Evolutionary conservation across 2,113 vertebrate genomes (phyloP), one percentile per base, ranked within the genome.

Genomic region (Pachypanchax playfairii): DNA sequence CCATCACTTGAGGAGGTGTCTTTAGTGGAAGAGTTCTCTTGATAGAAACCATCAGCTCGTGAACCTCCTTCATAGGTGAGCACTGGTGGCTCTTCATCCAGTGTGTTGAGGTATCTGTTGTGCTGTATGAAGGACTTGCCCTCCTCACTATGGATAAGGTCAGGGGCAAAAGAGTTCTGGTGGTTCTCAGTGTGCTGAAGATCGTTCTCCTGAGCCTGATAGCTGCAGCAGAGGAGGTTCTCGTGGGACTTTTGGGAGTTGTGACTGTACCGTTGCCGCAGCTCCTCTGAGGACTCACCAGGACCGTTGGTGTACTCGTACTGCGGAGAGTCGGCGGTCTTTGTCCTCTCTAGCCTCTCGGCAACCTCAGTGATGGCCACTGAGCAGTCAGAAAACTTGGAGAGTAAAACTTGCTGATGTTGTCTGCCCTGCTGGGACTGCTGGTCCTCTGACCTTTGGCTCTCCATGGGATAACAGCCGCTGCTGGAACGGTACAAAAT

Each of bases 401-500:
- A 70, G 49, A 76, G 31, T 0, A 43, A 29, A 25, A 39, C 21
- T 3, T 77, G 61, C 38, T 80, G 82, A 13, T 43, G 14, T 0
- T 14, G 51, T 65, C 63, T 82, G 68, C 44, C 82, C 63, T 85
- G 86, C 52, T 85, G n/a, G 68, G 42, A 80, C 63, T 85, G 86
- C 52, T 74, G 85, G 21, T 89, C 82, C 20, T 90, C 85, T 0
- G 72, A 59, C 53, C 85, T 87, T 61, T 87, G 91, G 58, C 60
- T 87, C 25, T 90, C 88, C 63, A 88, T 62, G 10, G 87, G 82
- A 53, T 91, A 90, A 24, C 88, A 91, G 55, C 77, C 82, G 17
- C 90, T 91, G 79, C 88, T 89, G 43, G 88, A 91, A 13, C 88
- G 88, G 59, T 90, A 92, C 44, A 93, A 58, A 70, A 93, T 93